Evolutionary conservation across 35 echinoderm and acorn worm species (phyloP).

Genomic region (Eucidaris tribuloides): DNA sequence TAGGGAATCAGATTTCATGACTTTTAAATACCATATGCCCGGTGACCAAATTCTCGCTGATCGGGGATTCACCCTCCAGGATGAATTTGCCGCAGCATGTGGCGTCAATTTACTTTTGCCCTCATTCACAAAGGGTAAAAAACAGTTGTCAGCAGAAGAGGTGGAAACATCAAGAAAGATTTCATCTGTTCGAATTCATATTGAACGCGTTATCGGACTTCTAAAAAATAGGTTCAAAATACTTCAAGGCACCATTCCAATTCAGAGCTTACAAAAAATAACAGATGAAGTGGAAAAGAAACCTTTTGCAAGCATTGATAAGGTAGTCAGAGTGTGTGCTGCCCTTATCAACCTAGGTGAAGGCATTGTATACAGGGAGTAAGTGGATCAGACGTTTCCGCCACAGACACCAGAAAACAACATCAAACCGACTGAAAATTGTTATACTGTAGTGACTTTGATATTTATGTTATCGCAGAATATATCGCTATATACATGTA

Average conservation of each 20-base stretch:
- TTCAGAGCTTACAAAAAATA: conserved; percentile 23
- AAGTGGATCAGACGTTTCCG: neutral
- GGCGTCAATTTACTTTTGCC: neutral
- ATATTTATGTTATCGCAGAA: too few species aligned
- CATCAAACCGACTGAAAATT: too few species aligned
- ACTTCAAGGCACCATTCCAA: conserved; percentile 16
- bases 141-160: neutral
- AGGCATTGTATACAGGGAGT: conserved; percentile 34
- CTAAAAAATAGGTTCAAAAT: conserved; percentile 44
- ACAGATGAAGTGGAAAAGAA: conserved; percentile 22
- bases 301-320: conserved; percentile 27
- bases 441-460: neutral
- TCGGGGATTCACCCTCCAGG: conserved; percentile 37
- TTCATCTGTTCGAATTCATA: conserved; percentile 30
- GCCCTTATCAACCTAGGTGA: conserved; percentile 27
- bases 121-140: neutral
- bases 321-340: conserved; percentile 36
- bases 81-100: conserved; percentile 37
- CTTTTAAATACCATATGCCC: conserved; percentile 24
- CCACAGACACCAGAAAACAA: too few species aligned
- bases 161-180: conserved; percentile 20
- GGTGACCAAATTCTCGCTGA: conserved; percentile 54
- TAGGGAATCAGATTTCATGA: conserved; percentile 19
- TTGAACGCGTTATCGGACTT: conserved; percentile 35
- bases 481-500: too few species aligned